Conservation (phyloP, 37 sponge, comb jelly and placozoan genomes). For the Aplysina aerophoba region DNA sequence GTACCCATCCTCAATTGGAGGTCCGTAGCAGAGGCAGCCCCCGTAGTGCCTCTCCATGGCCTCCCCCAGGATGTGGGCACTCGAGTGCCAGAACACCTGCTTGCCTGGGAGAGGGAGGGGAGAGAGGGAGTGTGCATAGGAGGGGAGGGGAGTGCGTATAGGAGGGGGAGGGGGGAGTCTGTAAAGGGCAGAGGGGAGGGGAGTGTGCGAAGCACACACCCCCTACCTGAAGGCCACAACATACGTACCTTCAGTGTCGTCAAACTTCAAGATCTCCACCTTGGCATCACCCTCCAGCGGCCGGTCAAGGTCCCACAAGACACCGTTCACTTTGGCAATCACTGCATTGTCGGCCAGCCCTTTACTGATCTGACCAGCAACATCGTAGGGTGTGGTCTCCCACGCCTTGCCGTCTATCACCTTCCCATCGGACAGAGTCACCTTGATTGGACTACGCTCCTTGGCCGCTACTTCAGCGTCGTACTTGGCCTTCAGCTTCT, state of each 20-base stretch:
- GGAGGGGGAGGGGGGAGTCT: neutral
- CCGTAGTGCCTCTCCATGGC: slow-evolving; percentile 99
- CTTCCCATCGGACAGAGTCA: slow-evolving; percentile 95
- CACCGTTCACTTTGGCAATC: slow-evolving; percentile 91
- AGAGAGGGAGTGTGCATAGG: neutral
- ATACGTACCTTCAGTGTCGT: slow-evolving; percentile 81
- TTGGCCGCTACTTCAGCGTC: slow-evolving; percentile 70
- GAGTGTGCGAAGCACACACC: neutral
- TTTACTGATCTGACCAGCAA: slow-evolving; percentile 85
- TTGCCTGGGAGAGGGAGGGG: slow-evolving; percentile 47
- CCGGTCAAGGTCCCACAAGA: slow-evolving; percentile 90
- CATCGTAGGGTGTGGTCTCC: slow-evolving; percentile 90
- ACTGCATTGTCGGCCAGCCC: slow-evolving; percentile 91
- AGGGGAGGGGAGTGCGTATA: neutral
- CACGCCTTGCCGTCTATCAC: slow-evolving; percentile 86
- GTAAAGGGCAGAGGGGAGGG: neutral
- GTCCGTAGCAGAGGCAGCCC: slow-evolving; percentile 97
- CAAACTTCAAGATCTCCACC: slow-evolving; percentile 93
- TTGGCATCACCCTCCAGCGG: slow-evolving; percentile 85
- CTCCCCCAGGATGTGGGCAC: slow-evolving; percentile 97
- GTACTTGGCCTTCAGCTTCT: slow-evolving; percentile 81
- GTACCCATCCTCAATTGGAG: slow-evolving; percentile 93
- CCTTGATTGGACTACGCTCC: slow-evolving; percentile 55
- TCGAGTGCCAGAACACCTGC: slow-evolving; percentile 98
- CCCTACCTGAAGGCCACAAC: neutral